A percentile compares a stretch with the other conserved stretches of the same genome.
phyloP scores from a whole-genome alignment of 1,140 invertebrate genomes.

The Araneus ventricosus region DNA sequence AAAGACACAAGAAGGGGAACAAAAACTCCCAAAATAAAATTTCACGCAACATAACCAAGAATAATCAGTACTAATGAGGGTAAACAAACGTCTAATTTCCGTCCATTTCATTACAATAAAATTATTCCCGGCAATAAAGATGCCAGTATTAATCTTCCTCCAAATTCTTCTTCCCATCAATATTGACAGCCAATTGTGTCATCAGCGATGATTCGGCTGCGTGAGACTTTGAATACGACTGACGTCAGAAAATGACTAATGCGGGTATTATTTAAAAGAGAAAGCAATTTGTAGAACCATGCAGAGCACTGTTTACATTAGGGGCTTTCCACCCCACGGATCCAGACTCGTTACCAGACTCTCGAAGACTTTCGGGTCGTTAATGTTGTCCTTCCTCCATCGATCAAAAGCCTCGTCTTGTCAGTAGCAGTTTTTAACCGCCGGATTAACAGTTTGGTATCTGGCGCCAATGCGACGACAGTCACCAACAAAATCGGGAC shows the following conservation, averaged over 20 bases:
- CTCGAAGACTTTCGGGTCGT: background rate
- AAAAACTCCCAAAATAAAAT: too few species aligned
- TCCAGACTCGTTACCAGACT: background rate
- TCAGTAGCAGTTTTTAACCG: constrained; percentile 50
- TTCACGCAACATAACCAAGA: too few species aligned
- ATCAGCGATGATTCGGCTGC: background rate
- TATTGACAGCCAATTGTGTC: background rate
- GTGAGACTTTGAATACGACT: background rate
- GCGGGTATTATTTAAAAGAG: background rate
- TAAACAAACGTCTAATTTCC: too few species aligned
- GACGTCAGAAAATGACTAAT: background rate
- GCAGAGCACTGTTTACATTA: background rate
- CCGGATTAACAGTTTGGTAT: constrained; percentile 21
- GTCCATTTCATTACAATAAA: too few species aligned
- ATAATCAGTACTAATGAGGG: too few species aligned
- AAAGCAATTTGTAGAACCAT: background rate
- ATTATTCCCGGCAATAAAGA: too few species aligned
- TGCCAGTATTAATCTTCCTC: too few species aligned
- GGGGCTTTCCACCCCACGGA: background rate
- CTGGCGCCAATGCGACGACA: background rate
- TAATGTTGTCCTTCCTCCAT: background rate
- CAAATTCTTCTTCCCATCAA: background rate
- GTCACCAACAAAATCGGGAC: background rate
- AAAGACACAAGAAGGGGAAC: too few species aligned
- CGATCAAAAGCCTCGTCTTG: constrained; percentile 9